Percentiles rank a stretch among this genome's conserved stretches.
phyloP scores from a whole-genome alignment of 2,888 invertebrate genomes.

The Eupithecia dodoneata region DNA sequence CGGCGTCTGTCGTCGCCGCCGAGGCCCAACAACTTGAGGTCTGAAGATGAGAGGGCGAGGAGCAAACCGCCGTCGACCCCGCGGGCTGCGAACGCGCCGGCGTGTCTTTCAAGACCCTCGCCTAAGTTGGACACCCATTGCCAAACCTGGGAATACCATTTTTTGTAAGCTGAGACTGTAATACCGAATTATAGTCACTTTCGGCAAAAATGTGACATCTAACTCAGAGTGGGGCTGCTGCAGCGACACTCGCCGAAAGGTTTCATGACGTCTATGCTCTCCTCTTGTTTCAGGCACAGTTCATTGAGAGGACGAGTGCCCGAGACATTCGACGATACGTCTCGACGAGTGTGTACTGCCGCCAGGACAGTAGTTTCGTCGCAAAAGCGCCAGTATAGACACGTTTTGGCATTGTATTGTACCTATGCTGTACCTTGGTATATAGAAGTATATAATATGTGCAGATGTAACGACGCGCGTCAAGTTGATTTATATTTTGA shows the following conservation, averaged over 20 bases:
- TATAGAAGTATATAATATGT: too few relatives aligned
- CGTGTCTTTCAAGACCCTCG: conserved; percentile 94
- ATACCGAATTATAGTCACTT: not conserved
- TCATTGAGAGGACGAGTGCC: not conserved
- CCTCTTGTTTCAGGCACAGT: too few relatives aligned
- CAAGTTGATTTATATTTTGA: too few relatives aligned
- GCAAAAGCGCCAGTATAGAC: too few relatives aligned
- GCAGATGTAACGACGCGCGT: too few relatives aligned
- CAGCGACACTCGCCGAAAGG: too few relatives aligned
- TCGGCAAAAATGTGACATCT: not conserved
- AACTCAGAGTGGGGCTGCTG: not conserved
- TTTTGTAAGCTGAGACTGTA: not conserved
- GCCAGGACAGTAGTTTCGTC: too few relatives aligned
- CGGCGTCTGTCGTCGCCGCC: conserved; percentile 91
- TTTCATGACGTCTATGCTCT: too few relatives aligned
- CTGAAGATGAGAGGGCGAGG: conserved; percentile 94
- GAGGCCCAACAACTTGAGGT: conserved; percentile 94
- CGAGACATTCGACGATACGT: not conserved
- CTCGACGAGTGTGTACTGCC: too few relatives aligned
- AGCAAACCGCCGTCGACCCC: conserved; percentile 95
- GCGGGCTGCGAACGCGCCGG: conserved; percentile 93
- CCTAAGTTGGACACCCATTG: conserved; percentile 94
- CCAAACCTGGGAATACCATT: conserved; percentile 87
- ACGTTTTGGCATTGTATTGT: too few relatives aligned
- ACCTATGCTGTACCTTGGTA: too few relatives aligned